Base-by-base conservation (phyloP, 2,888 invertebrate species). In the Pyralis farinalis region DNA sequence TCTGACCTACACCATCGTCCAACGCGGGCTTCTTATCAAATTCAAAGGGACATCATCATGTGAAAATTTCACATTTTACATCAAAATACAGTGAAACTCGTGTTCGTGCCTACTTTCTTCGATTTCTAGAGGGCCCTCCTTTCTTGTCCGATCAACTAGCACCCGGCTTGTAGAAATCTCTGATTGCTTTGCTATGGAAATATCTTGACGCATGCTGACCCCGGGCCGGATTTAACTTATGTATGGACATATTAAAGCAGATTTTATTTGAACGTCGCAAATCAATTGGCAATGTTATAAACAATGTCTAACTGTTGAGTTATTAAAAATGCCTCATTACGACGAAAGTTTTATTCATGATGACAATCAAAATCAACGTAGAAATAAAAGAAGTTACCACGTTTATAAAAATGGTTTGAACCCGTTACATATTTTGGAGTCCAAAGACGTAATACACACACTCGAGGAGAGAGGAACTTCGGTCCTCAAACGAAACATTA, bases 291-390 rank as follows among this genome's bases (percentile, higher is more conserved):
- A n/a, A 7, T 16, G 7, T 25, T 25, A 7, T 25, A 25, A 56
- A 45, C 42, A 43, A 46, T 31, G 46, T 20, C 8, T 30, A 31
- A 34, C 30, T 12, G 21, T 40, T 35, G 31, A 32, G 36, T 41
- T 43, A 44, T 33, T n/a, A 46, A 79, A 67, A 49, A 90, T 90
- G 89, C 90, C 90, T 48, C 81, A 90, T 63, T 90, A 90, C 70
- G 90, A 90, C 53, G 90, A 90, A 65, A 89, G 80, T 60, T 90
- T 90, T 59, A 84, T 90, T 46, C 63, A 81, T 38, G 84, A 85
- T 47, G 90, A 90, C 53, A 87, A 80, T 62, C 66, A 74, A 41
- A 90, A 90, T 60, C 90, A 89, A 53, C 72, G 84, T 54, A 71
- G 80, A 54, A 88, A 90, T 58, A 90, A 90, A 52, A 75, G 90